Evolutionary conservation across 2,113 vertebrate species (phyloP).

Genomic region (Mesocricetus auratus): DNA sequence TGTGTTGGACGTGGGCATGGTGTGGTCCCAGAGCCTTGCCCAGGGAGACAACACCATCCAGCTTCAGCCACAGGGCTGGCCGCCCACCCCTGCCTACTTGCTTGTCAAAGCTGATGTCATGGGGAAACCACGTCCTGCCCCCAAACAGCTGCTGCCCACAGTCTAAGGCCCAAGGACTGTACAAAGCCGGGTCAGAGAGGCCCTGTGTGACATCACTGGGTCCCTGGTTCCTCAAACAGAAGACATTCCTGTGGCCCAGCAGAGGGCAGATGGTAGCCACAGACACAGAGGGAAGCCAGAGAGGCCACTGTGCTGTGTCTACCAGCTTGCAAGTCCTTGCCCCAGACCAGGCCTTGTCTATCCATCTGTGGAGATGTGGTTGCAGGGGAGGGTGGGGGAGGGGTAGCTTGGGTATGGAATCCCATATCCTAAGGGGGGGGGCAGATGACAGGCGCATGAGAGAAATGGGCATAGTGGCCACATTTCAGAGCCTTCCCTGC

Average conservation of each 20-base stretch:
- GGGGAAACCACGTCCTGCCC: not conserved
- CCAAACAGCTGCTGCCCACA: not conserved
- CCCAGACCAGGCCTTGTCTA: not conserved
- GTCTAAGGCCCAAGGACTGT: not conserved
- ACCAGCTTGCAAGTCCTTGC: not conserved
- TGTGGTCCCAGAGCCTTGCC: not conserved
- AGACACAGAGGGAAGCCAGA: not conserved
- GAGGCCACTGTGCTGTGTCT: not conserved
- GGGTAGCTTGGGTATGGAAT: not conserved
- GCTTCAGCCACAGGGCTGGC: not conserved
- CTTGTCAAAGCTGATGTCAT: not conserved
- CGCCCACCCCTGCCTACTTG: not conserved
- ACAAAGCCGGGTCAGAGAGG: not conserved
- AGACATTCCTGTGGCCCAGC: conserved; percentile 44
- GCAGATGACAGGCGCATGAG: not conserved
- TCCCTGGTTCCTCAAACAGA: not conserved
- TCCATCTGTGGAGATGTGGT: not conserved
- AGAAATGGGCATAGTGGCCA: not conserved
- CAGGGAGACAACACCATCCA: not conserved
- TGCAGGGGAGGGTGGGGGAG: not conserved
- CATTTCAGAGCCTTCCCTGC: no score
- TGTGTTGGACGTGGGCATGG: no score
- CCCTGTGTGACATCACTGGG: not conserved
- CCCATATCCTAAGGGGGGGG: not conserved
- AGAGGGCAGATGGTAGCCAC: not conserved